Base-by-base conservation (phyloP, 53 echinoderm and acorn worm genomes). In the Apostichopus leukothele region DNA sequence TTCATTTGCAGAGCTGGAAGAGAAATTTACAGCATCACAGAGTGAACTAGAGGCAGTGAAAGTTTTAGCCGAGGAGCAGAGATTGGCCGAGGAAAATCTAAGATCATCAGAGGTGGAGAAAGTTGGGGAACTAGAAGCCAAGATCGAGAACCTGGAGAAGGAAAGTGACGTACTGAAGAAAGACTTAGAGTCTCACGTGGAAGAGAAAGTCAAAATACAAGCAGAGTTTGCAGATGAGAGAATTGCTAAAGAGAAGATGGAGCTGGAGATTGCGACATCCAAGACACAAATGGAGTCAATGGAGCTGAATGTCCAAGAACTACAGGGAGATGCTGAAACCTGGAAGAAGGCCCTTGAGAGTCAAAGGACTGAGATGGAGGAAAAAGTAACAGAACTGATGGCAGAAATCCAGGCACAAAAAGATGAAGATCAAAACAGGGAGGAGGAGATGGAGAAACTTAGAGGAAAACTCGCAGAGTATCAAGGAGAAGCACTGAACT, bases 1-100 rank as follows among this genome's bases (percentile, higher is more conserved):
- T 5, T 51, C 52, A 50, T 51, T 79, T 79, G 53, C n/a, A n/a
- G 52, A 79, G 79, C 53, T 79, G 52, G 79, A 79, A 16, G 79
- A 79, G 5, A 79, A 79, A 79, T 19, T 51, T 16, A 18, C 16
- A 5, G 13, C 79, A 52, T 51, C 51, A 5, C 53, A 18, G 50
- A 19, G 5, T 1, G 52, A 51, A 53, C 51, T 79, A 7, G 9
- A 53, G 53, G 53, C 53, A 12, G 52, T 51, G 51, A 79, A 79
- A 51, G 50, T 13, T 5, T 77, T 14, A 27, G 78, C 9, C 3
- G 51, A 77, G 27, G 39, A 51, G 11, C 50, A 77, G 50, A 16
- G 50, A 52, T 52, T 6, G 1, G 4, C n/a, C 0, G 79, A 79
- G 53, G 13, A 79, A 0, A 52, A 79, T 0, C 19, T 50, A 7